Base-by-base conservation (phyloP, 53 echinoderm and acorn worm species). In the Actinopyga echinites region DNA sequence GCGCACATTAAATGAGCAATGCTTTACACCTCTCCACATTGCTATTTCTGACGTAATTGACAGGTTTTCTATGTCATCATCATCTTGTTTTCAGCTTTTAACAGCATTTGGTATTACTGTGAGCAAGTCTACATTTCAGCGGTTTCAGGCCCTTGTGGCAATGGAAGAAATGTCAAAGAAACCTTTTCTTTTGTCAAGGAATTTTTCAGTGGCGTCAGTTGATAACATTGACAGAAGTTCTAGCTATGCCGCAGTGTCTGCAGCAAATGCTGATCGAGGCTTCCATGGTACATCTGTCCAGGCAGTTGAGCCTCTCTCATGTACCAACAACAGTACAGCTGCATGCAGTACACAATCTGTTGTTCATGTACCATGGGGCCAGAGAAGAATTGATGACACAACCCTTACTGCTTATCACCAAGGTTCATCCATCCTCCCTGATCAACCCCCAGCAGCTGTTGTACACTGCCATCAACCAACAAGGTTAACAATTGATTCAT, bases 231-330 rank as follows among this genome's bases (percentile, higher is more conserved):
- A 86, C 26, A 34, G 79, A 32, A 86, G 59, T 57, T 40, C 65
- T 8, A 38, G 30, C 8, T 65, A 64, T 53, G 24, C 79, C 63
- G 79, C 86, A 20, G 66, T 86, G 9, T 56, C 32, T 22, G 62
- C 78, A 44, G 25, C 3, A 19, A 67, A 87, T 15, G 25, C 3
- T 5, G 37, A 28, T 12, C n/a, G 81, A 13, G 82, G 87, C 2
- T 87, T 87, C 43, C 87, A 87, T 81, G 87, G 82, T 30, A 87
- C 87, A 8, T 87, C 87, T 11, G 56, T 87, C 19, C 87, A 87
- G 28, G 80, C 79, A 49, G 82, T 79, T 40, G 33, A 87, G 28
- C 87, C 87, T 15, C 13, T 87, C 7, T 81, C 87, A 26, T 8
- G 4, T 38, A 13, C 2, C 23, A 69, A 35, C 10, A 38, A 8